Evolutionary conservation across 2,888 invertebrate species (phyloP).

Genomic region (Torymus aiolomorphi): DNA sequence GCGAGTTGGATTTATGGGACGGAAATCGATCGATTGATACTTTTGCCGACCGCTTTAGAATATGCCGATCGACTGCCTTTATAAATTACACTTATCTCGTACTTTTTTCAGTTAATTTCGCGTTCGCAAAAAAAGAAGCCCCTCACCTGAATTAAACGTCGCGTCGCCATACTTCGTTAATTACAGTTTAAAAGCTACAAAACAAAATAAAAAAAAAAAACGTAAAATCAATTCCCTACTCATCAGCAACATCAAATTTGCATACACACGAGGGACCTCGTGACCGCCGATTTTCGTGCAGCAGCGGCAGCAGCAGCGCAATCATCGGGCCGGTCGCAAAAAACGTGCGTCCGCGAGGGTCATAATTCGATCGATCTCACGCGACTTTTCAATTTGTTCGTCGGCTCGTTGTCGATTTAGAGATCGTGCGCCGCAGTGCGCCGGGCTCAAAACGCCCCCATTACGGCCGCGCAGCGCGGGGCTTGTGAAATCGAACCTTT

Average conservation of each 20-base stretch:
- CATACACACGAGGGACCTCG: constrained; percentile 4
- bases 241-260: not conserved
- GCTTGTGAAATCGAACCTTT: constrained; percentile 9
- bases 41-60: not conserved
- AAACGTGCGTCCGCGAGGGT: not conserved
- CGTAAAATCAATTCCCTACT: not conserved
- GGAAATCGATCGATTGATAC: not conserved
- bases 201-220: too few relatives aligned
- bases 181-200: too few relatives aligned
- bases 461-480: not conserved
- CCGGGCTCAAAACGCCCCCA: constrained; percentile 1
- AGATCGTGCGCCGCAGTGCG: not conserved
- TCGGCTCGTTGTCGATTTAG: not conserved
- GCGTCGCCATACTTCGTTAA: too few relatives aligned
- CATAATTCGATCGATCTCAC: constrained; percentile 34
- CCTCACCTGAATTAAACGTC: too few relatives aligned
- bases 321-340: not conserved
- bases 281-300: constrained; percentile 14
- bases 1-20: constrained; percentile 1
- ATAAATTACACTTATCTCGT: too few relatives aligned
- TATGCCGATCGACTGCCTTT: too few relatives aligned
- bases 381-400: constrained; percentile 44
- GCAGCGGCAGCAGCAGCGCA: not conserved
- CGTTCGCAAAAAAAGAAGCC: too few relatives aligned
- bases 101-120: too few relatives aligned